Base-by-base conservation (phyloP, 2,113 vertebrate genomes). In the Chaetorhynchus papuensis region DNA sequence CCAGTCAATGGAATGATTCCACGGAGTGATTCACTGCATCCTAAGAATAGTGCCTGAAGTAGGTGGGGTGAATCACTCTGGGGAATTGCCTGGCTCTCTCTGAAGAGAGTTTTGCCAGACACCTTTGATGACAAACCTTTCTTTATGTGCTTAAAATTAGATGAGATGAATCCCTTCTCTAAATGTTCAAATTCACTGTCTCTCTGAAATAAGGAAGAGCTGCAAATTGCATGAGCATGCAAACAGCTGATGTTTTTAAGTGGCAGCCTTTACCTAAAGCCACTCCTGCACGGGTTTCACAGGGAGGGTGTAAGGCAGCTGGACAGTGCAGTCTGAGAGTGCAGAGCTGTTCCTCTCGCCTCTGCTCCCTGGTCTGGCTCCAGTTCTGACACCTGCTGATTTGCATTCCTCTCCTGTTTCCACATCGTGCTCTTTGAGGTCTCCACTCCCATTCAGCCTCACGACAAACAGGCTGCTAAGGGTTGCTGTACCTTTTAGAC, bases 291-390 rank as follows among this genome's bases (percentile, higher is more conserved):
- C 11, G 7, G 42, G 24, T 91, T 75, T 83, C 61, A 26, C 27
- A 54, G 11, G 41, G 33, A 88, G 70, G 18, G 37, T 39, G 31
- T 10, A 79, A 57, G 18, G 63, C 1, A 3, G 5, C 18, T 52
- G n/a, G 9, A 44, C 1, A 0, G 20, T 37, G 53, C 27, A 60
- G n/a, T 56, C 53, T 60, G 45, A 74, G 70, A 45, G 13, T 45
- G 23, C 0, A 0, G 78, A 37, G 22, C 39, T 59, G 31, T 21
- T 74, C 6, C 26, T 47, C 71, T 84, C 0, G 0, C 33, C 26
- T 41, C 41, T 65, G n/a, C 19, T 23, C 11, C 21, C 21, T 49
- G n/a, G 4, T 33, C 22, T 17, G 31, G 26, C 42, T 87, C 61
- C 33, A 20, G 16, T 31, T 75, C 57, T 68, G 47, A 30, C 61